Base-by-base conservation (phyloP, 2,113 vertebrate genomes). In the Amphilophus citrinellus region DNA sequence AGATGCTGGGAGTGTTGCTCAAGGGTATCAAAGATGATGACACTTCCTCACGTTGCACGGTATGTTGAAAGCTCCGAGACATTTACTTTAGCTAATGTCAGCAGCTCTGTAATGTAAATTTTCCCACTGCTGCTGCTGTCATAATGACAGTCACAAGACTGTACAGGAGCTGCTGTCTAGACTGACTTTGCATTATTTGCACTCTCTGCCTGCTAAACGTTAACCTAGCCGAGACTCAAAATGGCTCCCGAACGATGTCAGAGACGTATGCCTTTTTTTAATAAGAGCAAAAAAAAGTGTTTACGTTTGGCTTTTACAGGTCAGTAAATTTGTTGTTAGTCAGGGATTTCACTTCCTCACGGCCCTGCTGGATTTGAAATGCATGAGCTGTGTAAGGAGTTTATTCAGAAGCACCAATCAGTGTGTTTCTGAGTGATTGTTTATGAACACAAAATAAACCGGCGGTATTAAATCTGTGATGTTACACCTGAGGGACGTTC, bases 31-130 rank as follows among this genome's bases (percentile, higher is more conserved):
- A 42, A 76, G 58, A 83, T 84, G 80, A 87, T 71, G 85, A 85
- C 81, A 90, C 87, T 77, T 84, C 83, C 79, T 81, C 44, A 24
- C 13, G 3, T 82, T 91, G 78, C 80, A 42, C 47, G 35, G 76
- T 71, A 24, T 88, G 84, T 89, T 42, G 85, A 88, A 94, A 91
- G 66, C 82, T 66, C 13, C 0, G 2, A 76, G 58, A 76, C 14
- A 1, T 37, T 66, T 78, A 10, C 75, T 76, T 18, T 10, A 59
- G 68, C 76, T 57, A 50, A 53, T 63, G 83, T 87, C 91, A 81
- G 84, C 80, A 82, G 3, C 61, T 58, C 47, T 66, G 53, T 65
- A 73, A 79, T 77, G 59, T 13, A 47, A 59, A 73, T n/a, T n/a
- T 61, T 20, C 13, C 27, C 18, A 50, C 20, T 39, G 61, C 47